phyloP scores from a whole-genome alignment of 1,140 invertebrate species.

The Ceratoteleas bidentatus region DNA sequence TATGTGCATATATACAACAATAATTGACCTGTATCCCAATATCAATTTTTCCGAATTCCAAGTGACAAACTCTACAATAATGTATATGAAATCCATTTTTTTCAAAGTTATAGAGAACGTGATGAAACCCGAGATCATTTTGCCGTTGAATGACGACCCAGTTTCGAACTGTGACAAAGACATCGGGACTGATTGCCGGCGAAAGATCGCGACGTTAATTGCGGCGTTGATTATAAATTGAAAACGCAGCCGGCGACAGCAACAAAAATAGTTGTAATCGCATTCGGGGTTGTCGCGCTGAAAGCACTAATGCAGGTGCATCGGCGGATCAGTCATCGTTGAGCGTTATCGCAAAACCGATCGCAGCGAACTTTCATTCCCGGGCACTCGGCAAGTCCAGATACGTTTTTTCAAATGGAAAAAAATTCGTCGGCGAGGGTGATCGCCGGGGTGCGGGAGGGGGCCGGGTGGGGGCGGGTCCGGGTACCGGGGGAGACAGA shows the following conservation, averaged over 20 bases:
- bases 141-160: no score
- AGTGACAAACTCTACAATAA: not conserved
- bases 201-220: constrained; percentile 11
- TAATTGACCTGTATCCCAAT: no score
- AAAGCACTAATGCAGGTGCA: constrained; percentile 67
- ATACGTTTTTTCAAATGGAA: constrained; percentile 81
- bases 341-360: constrained; percentile 75
- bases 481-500: constrained; percentile 56
- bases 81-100: not conserved
- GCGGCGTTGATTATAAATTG: constrained; percentile 29
- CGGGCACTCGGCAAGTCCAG: constrained; percentile 77
- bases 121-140: no score
- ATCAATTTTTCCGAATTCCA: not conserved
- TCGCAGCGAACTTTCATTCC: constrained; percentile 77
- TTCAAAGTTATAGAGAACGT: no score
- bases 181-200: no score
- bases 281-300: constrained; percentile 52
- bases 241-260: constrained; percentile 31
- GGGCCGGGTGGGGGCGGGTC: constrained; percentile 59
- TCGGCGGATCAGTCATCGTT: constrained; percentile 78
- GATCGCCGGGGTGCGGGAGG: constrained; percentile 51
- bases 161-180: no score
- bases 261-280: constrained; percentile 63
- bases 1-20: no score
- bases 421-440: constrained; percentile 79